Evolutionary conservation across 30 jellyfish, hydroid and myxozoan genomes (phyloP), one percentile per base, ranked within the genome.

Genomic region (Haliclystus octoradiatus): DNA sequence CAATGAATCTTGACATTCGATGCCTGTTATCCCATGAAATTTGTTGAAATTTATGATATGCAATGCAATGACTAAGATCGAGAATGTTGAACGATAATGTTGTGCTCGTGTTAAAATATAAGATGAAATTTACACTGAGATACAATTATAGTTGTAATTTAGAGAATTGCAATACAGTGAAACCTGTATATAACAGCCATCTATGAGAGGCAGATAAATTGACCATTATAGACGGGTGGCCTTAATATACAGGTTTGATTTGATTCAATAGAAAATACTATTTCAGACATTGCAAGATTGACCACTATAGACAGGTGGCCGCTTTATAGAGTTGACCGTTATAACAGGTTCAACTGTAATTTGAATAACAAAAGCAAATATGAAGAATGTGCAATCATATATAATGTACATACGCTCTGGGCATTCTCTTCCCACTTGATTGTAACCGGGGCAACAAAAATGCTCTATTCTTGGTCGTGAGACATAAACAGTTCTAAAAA

Each of bases 131-230:
- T n/a, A n/a, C n/a, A n/a, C n/a, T n/a, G n/a, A n/a, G n/a, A n/a
- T n/a, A n/a, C n/a, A n/a, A n/a, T n/a, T n/a, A n/a, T n/a, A n/a
- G n/a, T n/a, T n/a, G n/a, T n/a, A n/a, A n/a, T n/a, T n/a, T n/a
- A n/a, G n/a, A n/a, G n/a, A n/a, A n/a, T n/a, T n/a, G n/a, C n/a
- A 40, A 40, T 40, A 40, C 57, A 40, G 57, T 40, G 57, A 40
- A 40, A 40, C 57, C 57, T 40, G 57, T 40, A 9, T 40, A 19
- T 40, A 40, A 40, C 19, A 19, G 57, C 19, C 19, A 40, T 19
- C 57, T 40, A 5, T 40, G 57, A 19, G 57, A 40, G 14, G 14
- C 19, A 19, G 19, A 5, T 9, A 40, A 40, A 40, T 5, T 40
- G 57, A 40, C 57, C 14, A 5, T 40, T 40, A 40, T 40, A 40